Percentiles rank a stretch among this genome's conserved stretches.
phyloP scores from a whole-genome alignment of 2,888 invertebrate genomes.

The Gortyna flavago region DNA sequence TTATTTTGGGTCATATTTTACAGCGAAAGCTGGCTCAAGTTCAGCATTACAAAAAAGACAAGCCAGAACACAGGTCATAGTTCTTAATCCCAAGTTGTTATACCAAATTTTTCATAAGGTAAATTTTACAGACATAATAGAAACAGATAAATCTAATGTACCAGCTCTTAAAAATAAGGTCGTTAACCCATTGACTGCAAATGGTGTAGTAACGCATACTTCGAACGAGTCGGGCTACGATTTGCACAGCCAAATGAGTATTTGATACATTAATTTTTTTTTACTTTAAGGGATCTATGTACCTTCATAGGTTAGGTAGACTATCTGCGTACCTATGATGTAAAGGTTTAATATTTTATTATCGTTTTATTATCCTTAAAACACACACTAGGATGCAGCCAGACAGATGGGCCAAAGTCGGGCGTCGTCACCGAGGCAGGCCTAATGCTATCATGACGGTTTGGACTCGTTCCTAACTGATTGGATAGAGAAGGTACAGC shows the following conservation, averaged over 20 bases:
- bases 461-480: background rate
- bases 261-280: conserved; percentile 42
- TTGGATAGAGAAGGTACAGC: background rate
- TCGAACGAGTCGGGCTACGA: conserved; percentile 37
- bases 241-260: conserved; percentile 42
- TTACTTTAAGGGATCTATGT: background rate
- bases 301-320: background rate
- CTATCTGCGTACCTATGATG: background rate
- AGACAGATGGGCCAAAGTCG: background rate
- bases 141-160: conserved; percentile 20
- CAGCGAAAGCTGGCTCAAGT: background rate
- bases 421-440: background rate
- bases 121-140: background rate
- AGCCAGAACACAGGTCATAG: background rate
- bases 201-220: conserved; percentile 50
- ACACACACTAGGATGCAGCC: background rate
- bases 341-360: background rate
- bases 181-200: conserved; percentile 52
- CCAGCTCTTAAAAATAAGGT: conserved; percentile 31
- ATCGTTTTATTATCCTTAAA: background rate
- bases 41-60: background rate
- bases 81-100: background rate
- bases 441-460: background rate
- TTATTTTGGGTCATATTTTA: background rate
- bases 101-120: background rate